These are phyloP conservation scores for Mareca strepera DNA, from an alignment of 2,797 vertebrate species.

Conservation along the genomic window DNA sequence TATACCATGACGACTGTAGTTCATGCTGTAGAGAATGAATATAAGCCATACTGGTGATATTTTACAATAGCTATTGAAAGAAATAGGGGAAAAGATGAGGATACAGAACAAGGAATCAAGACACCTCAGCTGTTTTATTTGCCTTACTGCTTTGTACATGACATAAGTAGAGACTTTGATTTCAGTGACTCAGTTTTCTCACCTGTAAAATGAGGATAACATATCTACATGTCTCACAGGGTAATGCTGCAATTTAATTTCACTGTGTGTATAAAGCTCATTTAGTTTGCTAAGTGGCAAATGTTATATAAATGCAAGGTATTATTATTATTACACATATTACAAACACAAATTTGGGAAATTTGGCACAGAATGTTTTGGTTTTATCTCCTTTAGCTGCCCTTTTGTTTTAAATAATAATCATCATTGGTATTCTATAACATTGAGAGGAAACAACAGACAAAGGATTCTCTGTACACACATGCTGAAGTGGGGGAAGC, in stretches of 20 bases:
- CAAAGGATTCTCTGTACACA: background rate
- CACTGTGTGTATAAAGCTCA: background rate
- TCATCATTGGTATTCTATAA: background rate
- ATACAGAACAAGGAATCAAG: background rate
- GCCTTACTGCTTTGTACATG: background rate
- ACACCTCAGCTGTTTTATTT: background rate
- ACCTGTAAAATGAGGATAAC: background rate
- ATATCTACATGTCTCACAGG: background rate
- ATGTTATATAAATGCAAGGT: background rate
- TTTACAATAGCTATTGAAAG: background rate
- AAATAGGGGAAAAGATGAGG: background rate
- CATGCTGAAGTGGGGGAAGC: background rate
- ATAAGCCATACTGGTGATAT: background rate
- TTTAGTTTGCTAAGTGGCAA: background rate
- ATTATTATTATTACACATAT: background rate
- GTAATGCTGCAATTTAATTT: background rate
- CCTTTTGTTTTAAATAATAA: background rate
- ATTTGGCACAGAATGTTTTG: background rate
- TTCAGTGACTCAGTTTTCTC: slow-evolving; percentile 1
- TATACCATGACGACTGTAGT: background rate
- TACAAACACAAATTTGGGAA: background rate
- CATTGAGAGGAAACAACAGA: background rate
- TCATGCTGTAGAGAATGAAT: background rate
- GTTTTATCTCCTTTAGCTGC: background rate
- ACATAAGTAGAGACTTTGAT: background rate